Conservation (phyloP, 1,140 invertebrate species). For the Anastrepha obliqua region DNA sequence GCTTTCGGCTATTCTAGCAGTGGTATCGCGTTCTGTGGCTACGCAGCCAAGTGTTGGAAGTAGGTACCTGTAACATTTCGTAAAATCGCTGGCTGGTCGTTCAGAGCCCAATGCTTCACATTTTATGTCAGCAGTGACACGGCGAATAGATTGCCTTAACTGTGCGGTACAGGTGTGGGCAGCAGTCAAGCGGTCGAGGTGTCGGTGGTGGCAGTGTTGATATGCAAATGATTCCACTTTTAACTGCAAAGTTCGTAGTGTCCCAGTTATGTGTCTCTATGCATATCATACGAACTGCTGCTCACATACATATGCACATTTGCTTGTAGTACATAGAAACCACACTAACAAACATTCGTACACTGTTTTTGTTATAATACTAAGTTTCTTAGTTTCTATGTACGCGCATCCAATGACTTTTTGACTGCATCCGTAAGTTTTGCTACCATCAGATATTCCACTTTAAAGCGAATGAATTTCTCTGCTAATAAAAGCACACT, state of each 20-base stretch:
- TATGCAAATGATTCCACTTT: constrained; percentile 48
- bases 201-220: background rate
- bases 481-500: background rate
- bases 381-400: background rate
- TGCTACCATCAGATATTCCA: constrained; percentile 7
- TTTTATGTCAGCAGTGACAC: background rate
- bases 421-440: background rate
- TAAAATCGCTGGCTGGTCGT: background rate
- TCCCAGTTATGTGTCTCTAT: background rate
- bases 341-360: background rate
- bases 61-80: background rate
- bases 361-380: background rate
- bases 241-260: constrained; percentile 23
- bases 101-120: background rate
- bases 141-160: constrained; percentile 24
- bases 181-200: background rate
- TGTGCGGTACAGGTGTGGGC: background rate
- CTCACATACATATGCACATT: background rate
- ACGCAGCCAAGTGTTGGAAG: constrained; percentile 1
- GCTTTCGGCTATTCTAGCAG: background rate
- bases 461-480: constrained; percentile 19
- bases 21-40: background rate
- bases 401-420: background rate
- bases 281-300: background rate
- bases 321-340: background rate